Evolutionary conservation across 2,797 vertebrate species (phyloP).

Genomic region (Periparus ater): DNA sequence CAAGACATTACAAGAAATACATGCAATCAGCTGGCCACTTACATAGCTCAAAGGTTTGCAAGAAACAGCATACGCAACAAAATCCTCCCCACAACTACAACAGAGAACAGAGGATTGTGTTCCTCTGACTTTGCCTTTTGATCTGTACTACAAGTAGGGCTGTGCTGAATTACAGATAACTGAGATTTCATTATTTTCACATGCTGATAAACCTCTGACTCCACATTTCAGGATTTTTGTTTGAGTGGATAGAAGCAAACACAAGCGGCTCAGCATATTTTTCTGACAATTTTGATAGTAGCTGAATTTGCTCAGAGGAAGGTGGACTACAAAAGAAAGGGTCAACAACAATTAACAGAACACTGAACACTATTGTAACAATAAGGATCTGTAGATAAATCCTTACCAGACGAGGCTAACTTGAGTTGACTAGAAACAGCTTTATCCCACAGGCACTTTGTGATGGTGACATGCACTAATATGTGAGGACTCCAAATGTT

Average conservation of each 20-base stretch:
- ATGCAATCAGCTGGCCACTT: neutral
- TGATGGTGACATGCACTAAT: neutral
- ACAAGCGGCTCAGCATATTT: neutral
- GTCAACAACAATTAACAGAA: neutral
- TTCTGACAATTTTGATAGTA: neutral
- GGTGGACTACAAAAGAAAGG: neutral
- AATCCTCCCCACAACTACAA: neutral
- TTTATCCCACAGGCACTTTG: neutral
- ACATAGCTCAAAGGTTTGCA: neutral
- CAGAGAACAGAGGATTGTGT: neutral
- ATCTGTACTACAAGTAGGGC: neutral
- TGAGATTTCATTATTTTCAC: neutral
- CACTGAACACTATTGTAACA: neutral
- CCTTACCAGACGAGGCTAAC: neutral
- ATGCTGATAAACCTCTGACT: neutral
- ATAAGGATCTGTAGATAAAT: neutral
- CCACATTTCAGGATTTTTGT: neutral
- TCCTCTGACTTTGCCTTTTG: neutral
- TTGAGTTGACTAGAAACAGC: neutral
- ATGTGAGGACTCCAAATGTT: neutral
- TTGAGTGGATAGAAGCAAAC: neutral
- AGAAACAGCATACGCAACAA: neutral
- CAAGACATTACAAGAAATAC: neutral
- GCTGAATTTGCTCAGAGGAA: neutral
- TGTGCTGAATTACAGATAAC: neutral